Evolutionary conservation across 2,113 vertebrate species (phyloP), one percentile per base, ranked within the genome.

Genomic region (Condylura cristata): DNA sequence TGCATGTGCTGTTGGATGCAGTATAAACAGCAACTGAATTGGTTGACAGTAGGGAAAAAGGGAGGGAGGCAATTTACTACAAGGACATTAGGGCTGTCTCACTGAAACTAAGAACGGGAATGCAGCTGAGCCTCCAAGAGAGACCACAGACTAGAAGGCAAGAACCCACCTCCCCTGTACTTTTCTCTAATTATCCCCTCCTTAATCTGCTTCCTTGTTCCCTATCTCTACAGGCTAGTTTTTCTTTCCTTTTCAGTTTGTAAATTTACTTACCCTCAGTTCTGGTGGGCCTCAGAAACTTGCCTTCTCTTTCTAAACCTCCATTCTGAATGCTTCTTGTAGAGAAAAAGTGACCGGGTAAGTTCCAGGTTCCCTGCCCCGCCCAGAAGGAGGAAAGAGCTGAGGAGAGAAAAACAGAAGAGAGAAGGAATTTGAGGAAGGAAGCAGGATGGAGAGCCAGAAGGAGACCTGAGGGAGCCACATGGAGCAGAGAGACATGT

Each of bases 201-300:
- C 78, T 82, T 89, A 61, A 56, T 79, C 10, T 63, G 41, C 65
- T 89, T 76, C 24, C 56, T 88, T 91, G 53, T 91, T 96, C 30
- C 32, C 22, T 53, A 46, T 76, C 34, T 75, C 66, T 70, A 28
- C 24, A 76, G 34, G 66, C 9, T 32, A 75, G 9, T 10, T 86
- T 30, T 24, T 65, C 13, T 80, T 48, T 87, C 46, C 37, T 68
- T 11, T 53, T 34, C 88, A 71, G 30, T 9, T 91, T 91, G 53
- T 74, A 85, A 51, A 72, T 82, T 44, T 65, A 39, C 16, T 82
- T 26, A 48, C 34, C 6, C 22, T 93, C 89, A 41, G 9, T 65
- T 89, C 39, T 76, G 66, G 58, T 48, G 20, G 39, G 24, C 17
- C 41, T 75, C 30, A 81, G 63, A 91, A 85, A 72, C 6, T 28